A percentile compares a stretch with the other conserved stretches of the same genome.
These are phyloP conservation scores for Caenorhabditis sp. DNA, from an alignment of 2,888 invertebrate species.

Conservation along the genomic window DNA sequence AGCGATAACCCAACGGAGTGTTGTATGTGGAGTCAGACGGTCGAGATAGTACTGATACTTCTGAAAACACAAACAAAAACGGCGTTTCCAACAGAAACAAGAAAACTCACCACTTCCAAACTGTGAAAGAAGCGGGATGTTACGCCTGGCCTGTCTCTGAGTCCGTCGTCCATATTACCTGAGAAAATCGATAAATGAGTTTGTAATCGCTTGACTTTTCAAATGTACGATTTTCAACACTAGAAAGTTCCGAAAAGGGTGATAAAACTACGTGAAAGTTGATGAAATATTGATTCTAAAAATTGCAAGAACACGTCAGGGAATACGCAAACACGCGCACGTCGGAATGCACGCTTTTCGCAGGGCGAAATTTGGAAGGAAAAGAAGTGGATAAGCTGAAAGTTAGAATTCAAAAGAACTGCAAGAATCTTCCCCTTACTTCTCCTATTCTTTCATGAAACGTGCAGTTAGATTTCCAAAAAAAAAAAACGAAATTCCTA, in stretches of 20 bases:
- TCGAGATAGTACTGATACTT: conserved; percentile 83
- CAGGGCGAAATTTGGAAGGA: background rate
- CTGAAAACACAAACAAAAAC: conserved; percentile 70
- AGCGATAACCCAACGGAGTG: conserved; percentile 81
- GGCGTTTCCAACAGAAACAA: background rate
- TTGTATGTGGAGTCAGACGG: conserved; percentile 81
- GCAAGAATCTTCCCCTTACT: too few relatives aligned
- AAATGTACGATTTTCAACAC: background rate
- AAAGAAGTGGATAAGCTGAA: background rate
- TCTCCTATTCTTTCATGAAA: too few relatives aligned
- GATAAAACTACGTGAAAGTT: conserved; percentile 31
- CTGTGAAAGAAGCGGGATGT: conserved; percentile 78
- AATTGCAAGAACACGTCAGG: conserved; percentile 60
- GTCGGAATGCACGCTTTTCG: conserved; percentile 41
- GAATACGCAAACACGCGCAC: conserved; percentile 52
- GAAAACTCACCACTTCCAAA: conserved; percentile 77
- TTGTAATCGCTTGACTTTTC: background rate
- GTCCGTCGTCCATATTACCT: conserved; percentile 79
- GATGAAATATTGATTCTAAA: conserved; percentile 48
- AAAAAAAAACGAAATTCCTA: too few relatives aligned
- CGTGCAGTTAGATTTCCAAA: too few relatives aligned
- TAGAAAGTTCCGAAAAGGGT: conserved; percentile 6
- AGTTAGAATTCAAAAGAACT: background rate
- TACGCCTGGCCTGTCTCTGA: conserved; percentile 80
- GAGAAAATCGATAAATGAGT: conserved; percentile 6